Evolutionary conservation across 1,140 invertebrate genomes (phyloP).

Genomic region (Panagrolaimus sp.): DNA sequence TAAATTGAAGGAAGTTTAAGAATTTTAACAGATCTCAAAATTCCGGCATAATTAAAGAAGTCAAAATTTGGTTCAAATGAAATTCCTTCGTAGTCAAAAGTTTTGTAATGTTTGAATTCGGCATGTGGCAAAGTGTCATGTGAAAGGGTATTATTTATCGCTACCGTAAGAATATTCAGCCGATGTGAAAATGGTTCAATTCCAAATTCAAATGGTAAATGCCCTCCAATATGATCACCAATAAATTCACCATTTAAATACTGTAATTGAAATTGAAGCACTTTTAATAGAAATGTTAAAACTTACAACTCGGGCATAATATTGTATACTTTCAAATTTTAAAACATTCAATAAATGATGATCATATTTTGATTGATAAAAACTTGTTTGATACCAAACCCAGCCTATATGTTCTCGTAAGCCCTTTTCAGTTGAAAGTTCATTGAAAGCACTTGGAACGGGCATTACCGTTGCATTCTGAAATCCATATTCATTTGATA

Average conservation of each 20-base stretch:
- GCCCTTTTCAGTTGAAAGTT: constrained; percentile 73
- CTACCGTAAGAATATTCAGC: constrained; percentile 73
- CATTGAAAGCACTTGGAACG: constrained; percentile 93
- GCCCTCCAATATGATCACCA: constrained; percentile 81
- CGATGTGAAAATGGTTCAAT: constrained; percentile 42
- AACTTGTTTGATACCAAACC: constrained; percentile 65
- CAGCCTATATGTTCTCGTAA: constrained; percentile 85
- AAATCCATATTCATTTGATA: constrained; percentile 7
- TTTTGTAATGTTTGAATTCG: constrained; percentile 63
- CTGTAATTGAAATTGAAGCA: constrained; percentile 62
- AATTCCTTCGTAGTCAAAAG: constrained; percentile 64
- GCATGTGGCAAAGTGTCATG: constrained; percentile 62
- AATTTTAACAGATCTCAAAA: constrained; percentile 80
- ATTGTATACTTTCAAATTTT: constrained; percentile 56
- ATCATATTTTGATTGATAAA: constrained; percentile 35
- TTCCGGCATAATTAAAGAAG: constrained; percentile 96
- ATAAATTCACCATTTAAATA: constrained; percentile 79
- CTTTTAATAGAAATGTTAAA: not conserved
- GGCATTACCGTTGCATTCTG: constrained; percentile 72
- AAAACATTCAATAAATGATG: constrained; percentile 31
- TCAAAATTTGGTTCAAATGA: constrained; percentile 73
- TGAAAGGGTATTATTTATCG: constrained; percentile 84
- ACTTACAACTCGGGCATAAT: constrained; percentile 50
- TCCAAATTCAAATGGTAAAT: constrained; percentile 77
- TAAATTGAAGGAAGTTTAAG: constrained; percentile 22